These are phyloP conservation scores for Ameiurus melas DNA, from an alignment of 2,113 vertebrate species.

Conservation along the genomic window DNA sequence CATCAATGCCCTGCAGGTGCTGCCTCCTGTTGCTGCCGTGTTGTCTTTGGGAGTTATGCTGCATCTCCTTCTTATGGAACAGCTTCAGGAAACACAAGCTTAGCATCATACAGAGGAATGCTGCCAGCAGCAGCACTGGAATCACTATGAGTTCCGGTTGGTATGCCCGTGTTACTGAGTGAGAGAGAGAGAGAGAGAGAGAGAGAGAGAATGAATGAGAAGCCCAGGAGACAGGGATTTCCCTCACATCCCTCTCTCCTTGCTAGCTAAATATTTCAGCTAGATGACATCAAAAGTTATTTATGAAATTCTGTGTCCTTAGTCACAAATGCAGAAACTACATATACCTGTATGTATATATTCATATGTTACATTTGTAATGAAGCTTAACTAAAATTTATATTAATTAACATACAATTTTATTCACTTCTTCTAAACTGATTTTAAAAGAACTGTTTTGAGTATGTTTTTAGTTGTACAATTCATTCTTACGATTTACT, in stretches of 20 bases:
- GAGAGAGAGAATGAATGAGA: not conserved
- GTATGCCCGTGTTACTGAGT: constrained; percentile 54
- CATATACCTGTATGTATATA: not conserved
- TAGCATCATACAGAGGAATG: constrained; percentile 49
- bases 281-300: not conserved
- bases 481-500: too few species aligned
- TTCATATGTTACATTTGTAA: not conserved
- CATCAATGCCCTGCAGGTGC: constrained; percentile 69
- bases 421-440: not conserved
- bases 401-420: not conserved
- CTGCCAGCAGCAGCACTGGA: constrained; percentile 62
- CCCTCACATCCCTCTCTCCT: not conserved
- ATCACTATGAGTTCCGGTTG: constrained; percentile 69
- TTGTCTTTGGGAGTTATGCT: not conserved
- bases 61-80: not conserved
- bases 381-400: not conserved
- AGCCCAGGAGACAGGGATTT: not conserved
- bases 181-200: not conserved
- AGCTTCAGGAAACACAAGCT: constrained; percentile 48
- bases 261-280: not conserved
- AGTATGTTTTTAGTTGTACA: too few species aligned
- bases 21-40: constrained; percentile 44
- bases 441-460: not conserved
- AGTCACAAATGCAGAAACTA: not conserved
- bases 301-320: not conserved